Conservation (phyloP, 2,888 invertebrate genomes). For the Sipha maydis region DNA sequence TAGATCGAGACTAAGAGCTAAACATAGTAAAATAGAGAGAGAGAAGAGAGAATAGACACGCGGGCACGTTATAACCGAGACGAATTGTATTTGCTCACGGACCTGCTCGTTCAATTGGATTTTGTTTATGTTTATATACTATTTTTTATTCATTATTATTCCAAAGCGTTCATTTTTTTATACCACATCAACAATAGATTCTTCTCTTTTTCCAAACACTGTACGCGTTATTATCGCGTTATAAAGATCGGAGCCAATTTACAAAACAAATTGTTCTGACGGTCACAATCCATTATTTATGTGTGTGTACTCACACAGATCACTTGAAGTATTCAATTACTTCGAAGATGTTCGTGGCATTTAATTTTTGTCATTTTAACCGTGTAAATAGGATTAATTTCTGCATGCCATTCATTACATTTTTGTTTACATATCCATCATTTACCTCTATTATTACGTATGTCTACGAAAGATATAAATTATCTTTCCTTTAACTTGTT, state of each 20-base stretch:
- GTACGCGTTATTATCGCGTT: slow-evolving; percentile 62
- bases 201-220: slow-evolving; percentile 58
- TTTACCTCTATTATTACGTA: background rate
- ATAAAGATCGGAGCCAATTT: slow-evolving; percentile 62
- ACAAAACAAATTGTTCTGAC: slow-evolving; percentile 59
- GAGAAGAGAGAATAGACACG: slow-evolving; percentile 10
- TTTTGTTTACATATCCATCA: background rate
- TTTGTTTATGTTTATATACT: slow-evolving; percentile 61
- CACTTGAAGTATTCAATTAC: slow-evolving; percentile 57
- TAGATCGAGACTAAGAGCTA: slow-evolving; percentile 43
- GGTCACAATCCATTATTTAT: slow-evolving; percentile 49
- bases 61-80: slow-evolving; percentile 61
- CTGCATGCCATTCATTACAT: background rate
- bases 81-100: slow-evolving; percentile 62
- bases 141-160: slow-evolving; percentile 56
- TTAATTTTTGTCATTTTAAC: slow-evolving; percentile 24
- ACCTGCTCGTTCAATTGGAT: slow-evolving; percentile 59
- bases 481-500: background rate
- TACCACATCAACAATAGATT: slow-evolving; percentile 58
- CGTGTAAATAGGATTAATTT: slow-evolving; percentile 36
- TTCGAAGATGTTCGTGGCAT: slow-evolving; percentile 17
- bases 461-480: background rate
- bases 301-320: slow-evolving; percentile 28
- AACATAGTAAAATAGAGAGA: slow-evolving; percentile 18
- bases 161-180: slow-evolving; percentile 60